Conservation (phyloP, 2,888 invertebrate species). For the Drosophila algonquin region DNA sequence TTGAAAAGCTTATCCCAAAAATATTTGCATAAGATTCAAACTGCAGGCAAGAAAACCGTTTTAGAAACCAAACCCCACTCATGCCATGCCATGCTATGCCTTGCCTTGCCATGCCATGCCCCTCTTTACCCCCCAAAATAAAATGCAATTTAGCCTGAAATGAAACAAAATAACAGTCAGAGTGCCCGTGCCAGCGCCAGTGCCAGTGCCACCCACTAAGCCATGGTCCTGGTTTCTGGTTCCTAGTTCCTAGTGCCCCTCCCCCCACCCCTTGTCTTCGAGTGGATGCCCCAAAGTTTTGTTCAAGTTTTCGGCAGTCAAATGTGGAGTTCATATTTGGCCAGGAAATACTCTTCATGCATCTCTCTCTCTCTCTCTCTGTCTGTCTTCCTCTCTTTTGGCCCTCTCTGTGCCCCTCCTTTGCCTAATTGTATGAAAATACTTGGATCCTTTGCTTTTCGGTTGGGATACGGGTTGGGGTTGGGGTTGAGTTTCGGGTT, state of each 20-base stretch:
- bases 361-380: not conserved
- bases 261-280: not conserved
- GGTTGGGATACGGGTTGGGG: not conserved
- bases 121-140: slow-evolving; percentile 31
- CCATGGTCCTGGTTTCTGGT: not conserved
- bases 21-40: slow-evolving; percentile 77
- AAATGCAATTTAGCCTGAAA: slow-evolving; percentile 56
- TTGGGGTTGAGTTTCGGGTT: not conserved
- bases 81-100: not conserved
- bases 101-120: not conserved
- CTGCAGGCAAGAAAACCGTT: slow-evolving; percentile 63
- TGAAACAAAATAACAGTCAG: slow-evolving; percentile 62
- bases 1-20: slow-evolving; percentile 71
- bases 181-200: not conserved
- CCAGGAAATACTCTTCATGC: slow-evolving; percentile 35
- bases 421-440: slow-evolving; percentile 77
- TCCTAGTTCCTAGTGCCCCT: too few relatives aligned
- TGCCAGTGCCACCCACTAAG: not conserved
- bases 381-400: not conserved
- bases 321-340: slow-evolving; percentile 76
- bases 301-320: slow-evolving; percentile 61
- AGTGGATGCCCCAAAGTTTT: slow-evolving; percentile 52
- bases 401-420: not conserved
- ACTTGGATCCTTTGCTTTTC: slow-evolving; percentile 61
- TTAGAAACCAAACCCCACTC: slow-evolving; percentile 20